These are phyloP conservation scores for Apamea epomidion DNA, from an alignment of 2,888 invertebrate species.

Conservation along the genomic window DNA sequence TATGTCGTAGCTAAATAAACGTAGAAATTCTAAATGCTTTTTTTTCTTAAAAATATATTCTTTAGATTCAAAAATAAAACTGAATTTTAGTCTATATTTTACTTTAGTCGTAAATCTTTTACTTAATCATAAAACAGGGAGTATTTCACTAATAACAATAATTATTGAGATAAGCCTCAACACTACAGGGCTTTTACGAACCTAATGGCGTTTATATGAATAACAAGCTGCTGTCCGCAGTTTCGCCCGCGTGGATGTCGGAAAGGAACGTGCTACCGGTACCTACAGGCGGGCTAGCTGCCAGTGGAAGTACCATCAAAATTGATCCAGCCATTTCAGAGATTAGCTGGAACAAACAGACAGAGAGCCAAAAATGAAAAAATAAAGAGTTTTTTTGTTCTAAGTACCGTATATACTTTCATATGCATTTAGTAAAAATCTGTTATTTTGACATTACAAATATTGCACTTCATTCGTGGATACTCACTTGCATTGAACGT, in stretches of 20 bases:
- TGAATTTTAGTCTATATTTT: not conserved
- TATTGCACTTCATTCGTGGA: not conserved
- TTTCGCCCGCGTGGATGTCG: not conserved
- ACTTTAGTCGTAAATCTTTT: not conserved
- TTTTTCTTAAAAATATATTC: not conserved
- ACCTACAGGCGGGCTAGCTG: too few species aligned
- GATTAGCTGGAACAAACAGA: not conserved
- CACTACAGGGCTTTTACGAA: not conserved
- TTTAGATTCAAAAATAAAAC: not conserved
- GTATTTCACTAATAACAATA: not conserved
- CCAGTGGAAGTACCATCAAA: not conserved
- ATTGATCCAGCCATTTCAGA: not conserved
- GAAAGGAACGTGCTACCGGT: not conserved
- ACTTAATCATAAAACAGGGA: not conserved
- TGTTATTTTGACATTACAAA: not conserved
- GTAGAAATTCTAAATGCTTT: not conserved
- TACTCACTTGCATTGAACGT: constrained; percentile 11
- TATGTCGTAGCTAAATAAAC: not conserved
- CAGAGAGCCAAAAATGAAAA: too few species aligned
- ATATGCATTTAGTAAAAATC: not conserved
- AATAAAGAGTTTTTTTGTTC: too few species aligned
- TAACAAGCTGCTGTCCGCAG: not conserved
- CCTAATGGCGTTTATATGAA: not conserved
- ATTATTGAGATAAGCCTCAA: constrained; percentile 5
- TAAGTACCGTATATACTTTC: not conserved